Evolutionary conservation across 2,888 invertebrate genomes (phyloP).

Genomic region (Ornithoptera alexandrae): DNA sequence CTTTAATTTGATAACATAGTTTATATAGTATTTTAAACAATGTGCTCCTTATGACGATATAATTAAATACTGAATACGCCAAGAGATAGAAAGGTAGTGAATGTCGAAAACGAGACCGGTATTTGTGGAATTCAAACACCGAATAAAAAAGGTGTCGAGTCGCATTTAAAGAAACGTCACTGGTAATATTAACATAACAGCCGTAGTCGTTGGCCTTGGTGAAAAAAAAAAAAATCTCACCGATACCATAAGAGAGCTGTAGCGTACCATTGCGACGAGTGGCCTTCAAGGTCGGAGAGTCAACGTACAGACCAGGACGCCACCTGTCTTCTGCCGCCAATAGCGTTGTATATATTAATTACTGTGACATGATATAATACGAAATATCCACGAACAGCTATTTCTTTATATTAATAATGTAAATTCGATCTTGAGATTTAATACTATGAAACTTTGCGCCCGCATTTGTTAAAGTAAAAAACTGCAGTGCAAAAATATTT

Average conservation of each 20-base stretch:
- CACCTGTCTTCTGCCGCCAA: conserved; percentile 65
- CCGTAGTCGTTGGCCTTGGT: conserved; percentile 58
- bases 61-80: neutral
- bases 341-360: conserved; percentile 54
- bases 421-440: neutral
- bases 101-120: conserved; percentile 25
- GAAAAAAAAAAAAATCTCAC: conserved; percentile 50
- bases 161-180: conserved; percentile 39
- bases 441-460: neutral
- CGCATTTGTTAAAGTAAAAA: neutral
- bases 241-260: conserved; percentile 54
- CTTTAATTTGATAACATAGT: neutral
- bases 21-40: neutral
- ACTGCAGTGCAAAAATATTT: neutral
- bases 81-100: conserved; percentile 7
- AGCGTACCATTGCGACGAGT: conserved; percentile 65
- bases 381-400: conserved; percentile 15
- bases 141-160: conserved; percentile 31
- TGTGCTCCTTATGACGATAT: neutral
- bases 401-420: neutral
- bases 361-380: conserved; percentile 42
- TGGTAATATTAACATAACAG: conserved; percentile 42
- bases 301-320: conserved; percentile 70
- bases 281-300: conserved; percentile 69
- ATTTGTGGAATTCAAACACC: conserved; percentile 24